phyloP scores from a whole-genome alignment of 1,140 invertebrate species.

The Drosophila nasuta region DNA sequence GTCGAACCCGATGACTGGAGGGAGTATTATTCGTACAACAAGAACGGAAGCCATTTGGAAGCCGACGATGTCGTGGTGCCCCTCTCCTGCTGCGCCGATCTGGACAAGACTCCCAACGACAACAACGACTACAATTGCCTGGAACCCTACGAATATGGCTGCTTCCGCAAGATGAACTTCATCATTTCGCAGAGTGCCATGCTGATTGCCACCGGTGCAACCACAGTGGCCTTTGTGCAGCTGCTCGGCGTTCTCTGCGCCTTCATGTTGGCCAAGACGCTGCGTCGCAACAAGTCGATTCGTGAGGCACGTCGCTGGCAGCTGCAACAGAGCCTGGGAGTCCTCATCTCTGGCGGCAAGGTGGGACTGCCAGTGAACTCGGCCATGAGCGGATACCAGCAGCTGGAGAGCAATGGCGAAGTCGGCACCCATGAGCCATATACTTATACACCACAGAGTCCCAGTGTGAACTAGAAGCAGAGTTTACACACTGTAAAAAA shows the following conservation, averaged over 20 bases:
- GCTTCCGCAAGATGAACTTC: conserved; percentile 88
- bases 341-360: conserved; percentile 81
- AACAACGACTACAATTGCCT: conserved; percentile 54
- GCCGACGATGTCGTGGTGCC: conserved; percentile 85
- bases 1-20: conserved; percentile 88
- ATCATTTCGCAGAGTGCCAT: conserved; percentile 91
- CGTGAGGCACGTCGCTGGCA: conserved; percentile 89
- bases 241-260: conserved; percentile 94
- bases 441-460: conserved; percentile 79
- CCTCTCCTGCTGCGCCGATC: conserved; percentile 86
- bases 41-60: conserved; percentile 53
- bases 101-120: conserved; percentile 53
- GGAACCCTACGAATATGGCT: conserved; percentile 87
- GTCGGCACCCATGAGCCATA: conserved; percentile 66
- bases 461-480: conserved; percentile 74
- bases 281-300: conserved; percentile 92
- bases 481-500: not conserved
- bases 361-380: conserved; percentile 70
- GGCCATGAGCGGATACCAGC: conserved; percentile 76
- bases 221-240: conserved; percentile 93
- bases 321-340: conserved; percentile 86
- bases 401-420: conserved; percentile 68
- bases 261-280: conserved; percentile 92
- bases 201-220: conserved; percentile 91
- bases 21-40: conserved; percentile 68